A percentile compares a stretch with the other conserved stretches of the same genome.
Evolutionary conservation across 1,140 invertebrate species (phyloP).

Genomic region (Pissodes strobi): DNA sequence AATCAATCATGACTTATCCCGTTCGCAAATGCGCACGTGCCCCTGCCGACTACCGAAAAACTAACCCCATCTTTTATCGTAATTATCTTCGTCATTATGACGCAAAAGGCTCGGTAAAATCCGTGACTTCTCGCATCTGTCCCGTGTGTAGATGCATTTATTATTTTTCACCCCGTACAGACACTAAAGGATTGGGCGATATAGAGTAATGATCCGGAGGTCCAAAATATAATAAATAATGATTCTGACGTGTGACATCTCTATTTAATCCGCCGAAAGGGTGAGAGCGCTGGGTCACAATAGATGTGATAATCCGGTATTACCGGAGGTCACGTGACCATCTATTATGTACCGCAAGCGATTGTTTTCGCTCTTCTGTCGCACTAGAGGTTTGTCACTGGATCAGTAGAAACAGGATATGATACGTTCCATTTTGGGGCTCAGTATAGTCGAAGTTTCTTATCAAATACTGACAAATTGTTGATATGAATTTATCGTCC

Average conservation of each 20-base stretch:
- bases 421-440: too few species aligned
- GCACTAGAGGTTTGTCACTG: not conserved
- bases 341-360: conserved; percentile 26
- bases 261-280: conserved; percentile 28
- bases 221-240: conserved; percentile 29
- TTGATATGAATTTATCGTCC: too few species aligned
- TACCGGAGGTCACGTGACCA: conserved; percentile 28
- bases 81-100: conserved; percentile 32
- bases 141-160: conserved; percentile 22
- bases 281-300: conserved; percentile 22
- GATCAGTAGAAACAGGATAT: too few species aligned
- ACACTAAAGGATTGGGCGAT: conserved; percentile 19
- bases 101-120: conserved; percentile 22
- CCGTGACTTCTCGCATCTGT: conserved; percentile 31
- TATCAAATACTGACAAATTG: too few species aligned
- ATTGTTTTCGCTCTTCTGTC: conserved; percentile 16
- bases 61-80: conserved; percentile 30
- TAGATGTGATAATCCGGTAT: conserved; percentile 29
- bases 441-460: too few species aligned
- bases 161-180: conserved; percentile 16
- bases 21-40: conserved; percentile 15
- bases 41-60: conserved; percentile 8
- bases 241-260: conserved; percentile 30
- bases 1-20: conserved; percentile 12
- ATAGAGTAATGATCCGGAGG: conserved; percentile 21